These are phyloP conservation scores for Dipodomys merriami DNA, from an alignment of 2,113 vertebrate genomes.

Conservation along the genomic window DNA sequence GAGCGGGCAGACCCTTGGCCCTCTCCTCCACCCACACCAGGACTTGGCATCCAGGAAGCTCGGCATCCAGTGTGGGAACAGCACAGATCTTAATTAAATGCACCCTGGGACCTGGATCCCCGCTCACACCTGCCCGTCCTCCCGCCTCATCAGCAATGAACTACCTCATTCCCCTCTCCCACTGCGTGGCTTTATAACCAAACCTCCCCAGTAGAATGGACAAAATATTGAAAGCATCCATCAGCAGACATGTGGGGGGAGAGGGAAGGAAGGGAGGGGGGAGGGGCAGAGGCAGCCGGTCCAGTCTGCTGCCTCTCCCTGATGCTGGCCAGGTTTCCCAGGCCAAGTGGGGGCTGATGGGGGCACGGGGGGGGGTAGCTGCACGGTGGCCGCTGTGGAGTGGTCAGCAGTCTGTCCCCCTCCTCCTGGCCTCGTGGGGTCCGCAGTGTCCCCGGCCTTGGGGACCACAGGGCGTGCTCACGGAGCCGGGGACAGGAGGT, in stretches of 20 bases:
- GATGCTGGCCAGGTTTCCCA: not conserved
- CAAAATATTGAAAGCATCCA: constrained; percentile 9
- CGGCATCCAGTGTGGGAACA: constrained; percentile 58
- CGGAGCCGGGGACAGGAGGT: not conserved
- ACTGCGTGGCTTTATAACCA: constrained; percentile 49
- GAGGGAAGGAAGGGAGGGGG: too few species aligned
- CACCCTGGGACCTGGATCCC: constrained; percentile 55
- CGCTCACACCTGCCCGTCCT: constrained; percentile 52
- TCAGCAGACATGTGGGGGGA: not conserved
- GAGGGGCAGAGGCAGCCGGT: not conserved
- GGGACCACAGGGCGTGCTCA: not conserved
- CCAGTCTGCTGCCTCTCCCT: not conserved
- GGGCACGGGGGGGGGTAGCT: too few species aligned
- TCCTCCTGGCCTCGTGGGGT: not conserved
- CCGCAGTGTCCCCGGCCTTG: not conserved
- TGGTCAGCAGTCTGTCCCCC: too few species aligned
- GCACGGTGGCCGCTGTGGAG: too few species aligned
- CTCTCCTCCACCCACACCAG: not conserved
- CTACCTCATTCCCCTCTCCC: constrained; percentile 52
- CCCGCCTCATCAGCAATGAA: constrained; percentile 47
- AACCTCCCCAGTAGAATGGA: not conserved
- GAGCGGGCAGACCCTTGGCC: not conserved
- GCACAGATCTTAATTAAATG: constrained; percentile 74
- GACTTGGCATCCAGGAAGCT: constrained; percentile 27
- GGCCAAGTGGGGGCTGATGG: not conserved